Conservation (phyloP, 2,113 vertebrate species). For the Ceyx melanurus region DNA sequence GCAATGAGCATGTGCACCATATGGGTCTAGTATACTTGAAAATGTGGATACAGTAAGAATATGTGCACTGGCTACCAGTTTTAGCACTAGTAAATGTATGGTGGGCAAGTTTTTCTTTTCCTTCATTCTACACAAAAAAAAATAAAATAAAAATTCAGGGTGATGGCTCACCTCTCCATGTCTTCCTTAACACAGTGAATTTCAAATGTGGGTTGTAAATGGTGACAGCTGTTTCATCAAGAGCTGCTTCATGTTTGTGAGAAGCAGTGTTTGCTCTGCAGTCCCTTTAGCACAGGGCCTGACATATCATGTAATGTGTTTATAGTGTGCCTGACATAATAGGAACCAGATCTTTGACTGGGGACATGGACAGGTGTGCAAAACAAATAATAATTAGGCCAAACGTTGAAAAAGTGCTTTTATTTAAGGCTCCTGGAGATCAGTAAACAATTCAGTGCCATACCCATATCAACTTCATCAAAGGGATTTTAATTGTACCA, state of each 20-base stretch:
- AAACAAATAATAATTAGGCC: not conserved
- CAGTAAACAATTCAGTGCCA: not conserved
- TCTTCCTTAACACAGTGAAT: not conserved
- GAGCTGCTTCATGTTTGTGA: not conserved
- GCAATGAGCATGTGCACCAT: not conserved
- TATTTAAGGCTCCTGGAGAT: not conserved
- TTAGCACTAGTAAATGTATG: not conserved
- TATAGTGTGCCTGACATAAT: constrained; percentile 9
- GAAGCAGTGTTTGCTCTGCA: constrained; percentile 17
- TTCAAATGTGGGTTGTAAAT: not conserved
- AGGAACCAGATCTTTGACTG: constrained; percentile 24
- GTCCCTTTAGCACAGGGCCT: constrained; percentile 9
- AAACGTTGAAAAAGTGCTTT: not conserved
- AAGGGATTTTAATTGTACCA: not conserved
- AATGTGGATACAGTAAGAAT: not conserved
- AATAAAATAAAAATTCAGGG: too few species aligned
- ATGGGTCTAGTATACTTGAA: not conserved
- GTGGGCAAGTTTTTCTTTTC: not conserved
- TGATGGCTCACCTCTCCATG: not conserved
- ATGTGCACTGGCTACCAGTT: not conserved
- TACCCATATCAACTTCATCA: constrained; percentile 3
- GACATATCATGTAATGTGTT: constrained; percentile 27
- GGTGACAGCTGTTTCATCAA: constrained; percentile 15
- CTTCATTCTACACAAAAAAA: too few species aligned
- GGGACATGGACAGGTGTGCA: not conserved